Conservation (phyloP, 2,888 invertebrate species). For the Asteroscopus sphinx region DNA sequence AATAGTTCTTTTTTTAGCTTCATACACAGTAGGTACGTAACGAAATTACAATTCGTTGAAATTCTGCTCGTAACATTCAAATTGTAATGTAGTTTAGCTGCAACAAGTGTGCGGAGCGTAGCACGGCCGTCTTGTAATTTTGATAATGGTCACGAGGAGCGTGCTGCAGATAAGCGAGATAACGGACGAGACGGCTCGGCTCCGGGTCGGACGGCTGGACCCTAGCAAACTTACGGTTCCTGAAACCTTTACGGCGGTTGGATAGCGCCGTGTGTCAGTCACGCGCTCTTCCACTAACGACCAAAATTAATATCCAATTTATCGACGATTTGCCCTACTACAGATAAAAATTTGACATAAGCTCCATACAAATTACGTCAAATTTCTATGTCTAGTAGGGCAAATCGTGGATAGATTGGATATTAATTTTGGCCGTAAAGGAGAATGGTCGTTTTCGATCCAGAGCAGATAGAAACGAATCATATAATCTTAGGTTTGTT, state of each 20-base stretch:
- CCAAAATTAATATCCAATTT: too few species aligned
- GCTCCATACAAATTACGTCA: too few species aligned
- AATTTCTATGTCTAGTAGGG: too few species aligned
- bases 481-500: too few species aligned
- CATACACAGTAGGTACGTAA: constrained; percentile 10
- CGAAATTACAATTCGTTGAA: constrained; percentile 54
- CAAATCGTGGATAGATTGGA: too few species aligned
- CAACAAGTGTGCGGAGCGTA: constrained; percentile 61
- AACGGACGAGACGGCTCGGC: constrained; percentile 54
- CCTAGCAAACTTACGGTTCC: constrained; percentile 20
- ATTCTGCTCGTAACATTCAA: constrained; percentile 52
- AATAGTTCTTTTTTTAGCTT: constrained; percentile 36
- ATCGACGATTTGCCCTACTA: too few species aligned
- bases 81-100: constrained; percentile 54
- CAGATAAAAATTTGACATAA: too few species aligned
- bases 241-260: constrained; percentile 16
- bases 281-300: too few species aligned
- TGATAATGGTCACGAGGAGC: constrained; percentile 73
- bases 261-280: too few species aligned
- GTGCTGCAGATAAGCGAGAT: constrained; percentile 72
- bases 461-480: too few species aligned
- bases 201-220: constrained; percentile 29
- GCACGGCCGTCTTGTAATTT: constrained; percentile 71
- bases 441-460: too few species aligned
- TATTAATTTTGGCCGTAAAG: too few species aligned